These are phyloP conservation scores for Anoplophora glabripennis DNA, from an alignment of 1,140 invertebrate species.

Conservation along the genomic window DNA sequence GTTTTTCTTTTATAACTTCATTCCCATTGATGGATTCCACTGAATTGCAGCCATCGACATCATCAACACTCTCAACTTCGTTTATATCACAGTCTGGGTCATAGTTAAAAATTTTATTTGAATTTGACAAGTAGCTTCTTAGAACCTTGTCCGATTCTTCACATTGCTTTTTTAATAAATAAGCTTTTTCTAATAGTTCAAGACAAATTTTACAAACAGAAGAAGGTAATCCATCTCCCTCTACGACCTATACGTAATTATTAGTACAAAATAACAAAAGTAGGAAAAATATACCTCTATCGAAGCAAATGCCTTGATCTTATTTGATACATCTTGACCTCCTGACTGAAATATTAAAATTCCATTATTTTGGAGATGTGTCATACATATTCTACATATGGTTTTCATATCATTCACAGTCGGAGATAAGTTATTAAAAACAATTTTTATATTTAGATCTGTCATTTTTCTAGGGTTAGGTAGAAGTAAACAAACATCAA, in stretches of 20 bases:
- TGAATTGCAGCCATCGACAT: too few species aligned
- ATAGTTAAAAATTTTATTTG: not conserved
- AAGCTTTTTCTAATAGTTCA: constrained; percentile 1
- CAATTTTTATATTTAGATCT: too few species aligned
- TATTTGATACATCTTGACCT: not conserved
- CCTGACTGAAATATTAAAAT: constrained; percentile 7
- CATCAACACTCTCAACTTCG: too few species aligned
- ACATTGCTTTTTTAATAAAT: constrained; percentile 2
- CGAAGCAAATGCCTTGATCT: constrained; percentile 7
- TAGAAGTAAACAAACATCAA: too few species aligned
- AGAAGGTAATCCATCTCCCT: constrained; percentile 5
- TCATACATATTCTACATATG: constrained; percentile 16
- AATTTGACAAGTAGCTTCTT: constrained; percentile 1
- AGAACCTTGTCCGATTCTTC: constrained; percentile 5
- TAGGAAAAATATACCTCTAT: constrained; percentile 2
- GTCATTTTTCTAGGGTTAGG: too few species aligned
- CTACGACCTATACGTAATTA: constrained; percentile 1
- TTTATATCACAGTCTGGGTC: too few species aligned
- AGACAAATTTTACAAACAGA: not conserved
- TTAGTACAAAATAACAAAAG: not conserved
- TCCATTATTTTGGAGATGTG: not conserved
- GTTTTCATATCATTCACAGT: not conserved
- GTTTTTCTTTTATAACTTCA: too few species aligned
- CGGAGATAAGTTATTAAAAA: too few species aligned
- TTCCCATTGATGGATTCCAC: too few species aligned